These are phyloP conservation scores for Clarias batrachus DNA, from an alignment of 2,113 vertebrate genomes.

Conservation along the genomic window DNA sequence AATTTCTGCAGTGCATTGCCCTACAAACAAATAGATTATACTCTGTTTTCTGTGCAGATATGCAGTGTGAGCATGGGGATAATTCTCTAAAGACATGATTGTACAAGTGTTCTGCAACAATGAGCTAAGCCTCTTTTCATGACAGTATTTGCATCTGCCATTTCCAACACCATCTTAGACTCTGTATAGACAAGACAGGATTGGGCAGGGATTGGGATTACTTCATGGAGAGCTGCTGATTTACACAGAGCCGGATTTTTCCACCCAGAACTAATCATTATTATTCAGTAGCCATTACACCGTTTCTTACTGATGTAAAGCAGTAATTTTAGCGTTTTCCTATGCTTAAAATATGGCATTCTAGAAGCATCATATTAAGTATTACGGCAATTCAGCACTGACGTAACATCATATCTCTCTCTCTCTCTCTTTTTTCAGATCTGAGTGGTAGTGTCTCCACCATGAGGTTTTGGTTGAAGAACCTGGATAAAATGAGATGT, in stretches of 20 bases:
- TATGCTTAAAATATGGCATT: not conserved
- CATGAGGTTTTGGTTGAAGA: slow-evolving; percentile 82
- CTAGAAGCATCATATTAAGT: not conserved
- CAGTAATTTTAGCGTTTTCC: not conserved
- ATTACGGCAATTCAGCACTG: not conserved
- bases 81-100: slow-evolving; percentile 37
- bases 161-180: not conserved
- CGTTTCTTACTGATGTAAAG: not conserved
- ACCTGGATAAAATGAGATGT: slow-evolving; percentile 96
- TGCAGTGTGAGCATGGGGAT: slow-evolving; percentile 19
- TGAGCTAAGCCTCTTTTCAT: slow-evolving; percentile 25
- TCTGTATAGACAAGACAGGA: not conserved
- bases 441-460: slow-evolving; percentile 58
- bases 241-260: not conserved
- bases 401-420: slow-evolving; percentile 14
- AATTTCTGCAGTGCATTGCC: slow-evolving; percentile 30
- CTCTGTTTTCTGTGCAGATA: slow-evolving; percentile 22
- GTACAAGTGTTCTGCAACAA: slow-evolving; percentile 21
- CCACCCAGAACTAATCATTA: not conserved
- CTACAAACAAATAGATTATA: slow-evolving; percentile 36
- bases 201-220: not conserved
- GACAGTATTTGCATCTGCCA: slow-evolving; percentile 24
- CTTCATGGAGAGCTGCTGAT: not conserved
- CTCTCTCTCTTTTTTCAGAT: slow-evolving; percentile 59
- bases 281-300: not conserved